Evolutionary conservation across 2,797 vertebrate species (phyloP), one percentile per base, ranked within the genome.

Genomic region (Psittacula derbiana): DNA sequence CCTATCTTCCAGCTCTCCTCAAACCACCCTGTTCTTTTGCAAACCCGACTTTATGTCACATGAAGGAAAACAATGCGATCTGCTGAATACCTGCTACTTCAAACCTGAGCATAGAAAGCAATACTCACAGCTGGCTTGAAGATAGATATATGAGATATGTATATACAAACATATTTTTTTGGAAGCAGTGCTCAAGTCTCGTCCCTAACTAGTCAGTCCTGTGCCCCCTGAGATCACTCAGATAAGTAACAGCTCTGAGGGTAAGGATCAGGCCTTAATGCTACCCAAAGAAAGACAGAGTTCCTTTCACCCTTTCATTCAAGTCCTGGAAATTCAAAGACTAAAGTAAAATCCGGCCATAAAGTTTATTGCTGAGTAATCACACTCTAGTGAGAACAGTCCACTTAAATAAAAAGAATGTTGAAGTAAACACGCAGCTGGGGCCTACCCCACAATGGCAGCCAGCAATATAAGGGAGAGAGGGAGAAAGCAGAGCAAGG

Each of bases 341-440:
- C 95, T 97, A 87, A 97, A 98, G 97, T 97, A 98, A 98, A 98
- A 98, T 98, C 98, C 97, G 98, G 98, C 97, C 98, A 98, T 98
- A 98, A 98, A 98, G 96, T 98, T 98, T 98, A 98, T 98, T 98
- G 98, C 98, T 98, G 97, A 95, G 97, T 97, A 98, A 97, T 98
- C 98, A 97, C 98, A 98, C 96, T 97, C 96, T 96, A 96, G 97
- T 98, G 98, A 98, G 97, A 98, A 98, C 84, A 96, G 97, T 96
- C 95, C 95, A 96, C 97, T 95, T 91, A 98, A 98, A 98, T 97
- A 98, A 98, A 98, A 98, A 98, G 97, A 97, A 97, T 94, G 95
- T 92, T 80, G 97, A 97, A 97, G 97, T 97, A 96, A 98, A 97
- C 96, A 97, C 81, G 96, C 97, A 97, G 97, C 98, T 98, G 97